Evolutionary conservation across 30 jellyfish, hydroid and myxozoan genomes (phyloP), one percentile per base, ranked within the genome.

Genomic region (Pseudorhiza aurosa): DNA sequence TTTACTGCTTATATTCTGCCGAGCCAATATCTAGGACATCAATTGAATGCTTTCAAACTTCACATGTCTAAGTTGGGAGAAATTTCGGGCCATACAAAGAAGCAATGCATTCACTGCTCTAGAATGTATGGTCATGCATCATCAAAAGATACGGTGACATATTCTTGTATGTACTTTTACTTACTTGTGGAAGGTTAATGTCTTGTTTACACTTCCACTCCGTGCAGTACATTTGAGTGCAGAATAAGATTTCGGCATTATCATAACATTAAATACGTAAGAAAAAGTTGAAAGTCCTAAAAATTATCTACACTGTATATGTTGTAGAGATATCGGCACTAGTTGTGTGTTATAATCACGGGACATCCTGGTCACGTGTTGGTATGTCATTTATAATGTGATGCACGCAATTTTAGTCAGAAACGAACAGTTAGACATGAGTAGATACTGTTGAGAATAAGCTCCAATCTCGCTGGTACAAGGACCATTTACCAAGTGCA

Each of bases 211-310:
- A 10, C 77, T 24, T 63, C 31, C 58, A 24, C 77, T 63, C 58
- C 77, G 59, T 30, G 57, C 57, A 35, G 77, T 63, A 31, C 77
- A 63, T 25, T 63, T 63, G 77, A 28, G 24, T 63, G 77, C 77
- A 63, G 77, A 30, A 63, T 58, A 63, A 63, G 77, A 63, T 35
- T 63, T 63, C 77, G 58, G 77, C 77, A 63, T 63, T 11, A 8
- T 63, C 17, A 8, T 17, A 7, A 8, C 10, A 10, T 53, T 22
- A 35, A 10, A 28, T 36, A 8, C 8, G 35, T 35, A 18, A n/a
- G 11, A 35, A 17, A 18, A 63, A n/a, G n/a, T n/a, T n/a, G n/a
- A n/a, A n/a, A 17, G 32, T 17, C 31, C 57, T 63, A 30, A 36
- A 27, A 4, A 5, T n/a, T 29, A 8, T 53, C 35, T 63, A 63